These are phyloP conservation scores for Babylonia areolata DNA, from an alignment of 1,140 invertebrate species.

Conservation along the genomic window DNA sequence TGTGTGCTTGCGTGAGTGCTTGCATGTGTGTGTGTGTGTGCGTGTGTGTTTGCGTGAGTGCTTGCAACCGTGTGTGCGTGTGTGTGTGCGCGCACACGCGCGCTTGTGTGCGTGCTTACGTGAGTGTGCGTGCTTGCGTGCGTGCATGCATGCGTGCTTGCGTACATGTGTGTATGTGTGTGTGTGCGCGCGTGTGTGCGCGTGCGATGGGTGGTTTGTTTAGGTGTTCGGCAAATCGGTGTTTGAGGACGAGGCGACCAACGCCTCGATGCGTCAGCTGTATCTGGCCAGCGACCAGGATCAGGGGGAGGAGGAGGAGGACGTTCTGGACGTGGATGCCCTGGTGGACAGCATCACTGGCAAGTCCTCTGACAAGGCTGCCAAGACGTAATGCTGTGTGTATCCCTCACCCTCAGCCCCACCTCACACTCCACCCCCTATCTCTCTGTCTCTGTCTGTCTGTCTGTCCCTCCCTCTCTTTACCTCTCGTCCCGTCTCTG, in stretches of 20 bases:
- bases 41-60: not conserved
- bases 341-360: conserved; percentile 16
- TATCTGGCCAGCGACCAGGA: conserved; percentile 17
- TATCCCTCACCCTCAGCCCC: too few relatives aligned
- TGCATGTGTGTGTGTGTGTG: not conserved
- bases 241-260: conserved; percentile 35
- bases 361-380: not conserved
- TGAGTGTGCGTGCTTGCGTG: not conserved
- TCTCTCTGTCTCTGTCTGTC: too few relatives aligned
- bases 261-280: conserved; percentile 30
- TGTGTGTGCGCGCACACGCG: not conserved
- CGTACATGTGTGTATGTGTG: not conserved
- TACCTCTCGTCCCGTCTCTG: too few relatives aligned
- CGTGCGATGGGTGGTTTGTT: not conserved
- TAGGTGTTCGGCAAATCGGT: conserved; percentile 27
- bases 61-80: not conserved
- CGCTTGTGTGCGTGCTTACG: not conserved
- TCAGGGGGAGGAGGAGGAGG: not conserved
- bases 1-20: not conserved
- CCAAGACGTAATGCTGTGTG: conserved; percentile 3
- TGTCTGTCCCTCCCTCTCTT: too few relatives aligned
- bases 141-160: not conserved
- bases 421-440: too few relatives aligned
- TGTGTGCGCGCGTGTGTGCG: not conserved
- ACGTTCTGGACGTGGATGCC: conserved; percentile 23